phyloP scores from a whole-genome alignment of 2,113 vertebrate species.

The Mola mola region DNA sequence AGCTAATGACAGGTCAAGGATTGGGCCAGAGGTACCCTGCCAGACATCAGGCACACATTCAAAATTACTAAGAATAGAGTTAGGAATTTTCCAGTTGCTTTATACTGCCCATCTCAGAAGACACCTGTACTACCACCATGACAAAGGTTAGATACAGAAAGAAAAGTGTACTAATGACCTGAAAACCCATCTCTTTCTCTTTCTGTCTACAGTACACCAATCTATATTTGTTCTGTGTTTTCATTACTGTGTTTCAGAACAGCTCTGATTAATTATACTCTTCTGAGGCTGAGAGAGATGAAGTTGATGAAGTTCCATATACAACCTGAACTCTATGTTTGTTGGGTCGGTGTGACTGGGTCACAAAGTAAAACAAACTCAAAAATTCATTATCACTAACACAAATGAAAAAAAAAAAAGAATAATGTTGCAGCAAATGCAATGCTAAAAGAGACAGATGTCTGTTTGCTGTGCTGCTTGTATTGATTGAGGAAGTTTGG shows the following conservation, averaged over 20 bases:
- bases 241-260: slow-evolving; percentile 6
- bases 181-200: not conserved
- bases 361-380: not conserved
- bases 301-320: too few relatives aligned
- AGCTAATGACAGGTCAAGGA: not conserved
- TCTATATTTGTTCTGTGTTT: slow-evolving; percentile 4
- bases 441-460: not conserved
- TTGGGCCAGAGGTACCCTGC: not conserved
- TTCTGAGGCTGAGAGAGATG: slow-evolving; percentile 9
- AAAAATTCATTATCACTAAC: slow-evolving; percentile 3
- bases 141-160: slow-evolving; percentile 48
- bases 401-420: not conserved
- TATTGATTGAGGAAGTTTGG: slow-evolving; percentile 11
- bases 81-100: too few relatives aligned
- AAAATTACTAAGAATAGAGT: not conserved
- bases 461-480: not conserved
- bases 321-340: too few relatives aligned
- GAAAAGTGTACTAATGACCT: slow-evolving; percentile 3
- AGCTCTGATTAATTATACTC: slow-evolving; percentile 24
- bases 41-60: not conserved
- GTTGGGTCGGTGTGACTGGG: not conserved
- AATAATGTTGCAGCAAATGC: not conserved
- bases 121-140: slow-evolving; percentile 4
- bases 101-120: slow-evolving; percentile 14
- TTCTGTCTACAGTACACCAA: not conserved